These are phyloP conservation scores for Sylvilagus bachmani DNA, from an alignment of 2,113 vertebrate species.

Conservation along the genomic window DNA sequence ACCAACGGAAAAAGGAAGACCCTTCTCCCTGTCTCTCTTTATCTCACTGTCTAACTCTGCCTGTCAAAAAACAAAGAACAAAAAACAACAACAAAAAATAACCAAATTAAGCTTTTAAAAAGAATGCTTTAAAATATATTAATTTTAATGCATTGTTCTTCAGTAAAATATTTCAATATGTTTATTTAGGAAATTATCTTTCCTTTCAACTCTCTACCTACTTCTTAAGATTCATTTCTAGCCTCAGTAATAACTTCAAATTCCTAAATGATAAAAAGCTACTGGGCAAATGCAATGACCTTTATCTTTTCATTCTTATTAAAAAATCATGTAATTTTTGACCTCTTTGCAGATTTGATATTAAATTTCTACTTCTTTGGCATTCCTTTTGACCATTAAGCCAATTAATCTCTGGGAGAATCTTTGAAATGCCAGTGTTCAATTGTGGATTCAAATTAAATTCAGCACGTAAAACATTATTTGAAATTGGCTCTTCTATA, in stretches of 20 bases:
- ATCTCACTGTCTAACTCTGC: no score
- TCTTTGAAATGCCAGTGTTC: background rate
- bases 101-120: no score
- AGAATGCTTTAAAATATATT: background rate
- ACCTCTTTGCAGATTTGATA: slow-evolving; percentile 12
- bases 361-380: background rate
- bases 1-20: no score
- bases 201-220: background rate
- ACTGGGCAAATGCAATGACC: background rate
- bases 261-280: slow-evolving; percentile 18
- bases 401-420: background rate
- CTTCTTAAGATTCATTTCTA: background rate
- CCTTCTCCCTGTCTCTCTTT: no score
- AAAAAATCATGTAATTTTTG: slow-evolving; percentile 41
- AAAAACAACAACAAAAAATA: no score
- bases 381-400: background rate
- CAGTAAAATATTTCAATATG: slow-evolving; percentile 14
- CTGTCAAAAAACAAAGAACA: no score
- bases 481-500: slow-evolving; percentile 11
- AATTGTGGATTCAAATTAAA: slow-evolving; percentile 47
- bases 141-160: slow-evolving; percentile 19
- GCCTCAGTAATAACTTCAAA: background rate
- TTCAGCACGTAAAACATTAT: background rate
- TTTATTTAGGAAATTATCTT: background rate
- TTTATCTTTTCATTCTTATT: slow-evolving; percentile 39